A percentile compares a stretch with the other conserved stretches of the same genome.
Evolutionary conservation across 2,113 vertebrate genomes (phyloP).

Genomic region (Psilopsiagon aurifrons): DNA sequence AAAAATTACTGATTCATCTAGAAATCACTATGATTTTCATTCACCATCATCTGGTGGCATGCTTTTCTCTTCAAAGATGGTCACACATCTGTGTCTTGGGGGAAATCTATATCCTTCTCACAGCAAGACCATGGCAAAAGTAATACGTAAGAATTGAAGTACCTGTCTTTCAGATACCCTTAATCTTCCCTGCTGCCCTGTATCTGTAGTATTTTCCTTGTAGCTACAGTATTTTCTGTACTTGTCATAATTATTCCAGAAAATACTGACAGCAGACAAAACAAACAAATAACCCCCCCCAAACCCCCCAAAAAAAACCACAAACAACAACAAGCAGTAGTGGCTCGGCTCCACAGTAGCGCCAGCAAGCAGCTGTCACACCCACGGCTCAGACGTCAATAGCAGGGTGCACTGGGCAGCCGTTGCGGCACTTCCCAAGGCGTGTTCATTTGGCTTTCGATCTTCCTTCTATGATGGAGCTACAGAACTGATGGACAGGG

Average conservation of each 20-base stretch:
- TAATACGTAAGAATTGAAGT: fast-evolving
- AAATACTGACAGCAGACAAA: background rate
- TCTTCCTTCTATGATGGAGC: too few species aligned
- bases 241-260: background rate
- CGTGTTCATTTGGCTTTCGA: too few species aligned
- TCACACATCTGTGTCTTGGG: background rate
- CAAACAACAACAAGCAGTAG: too few species aligned
- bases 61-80: background rate
- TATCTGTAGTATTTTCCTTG: background rate
- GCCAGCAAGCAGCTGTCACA: too few species aligned
- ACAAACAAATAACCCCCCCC: too few species aligned
- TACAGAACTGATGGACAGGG: too few species aligned
- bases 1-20: background rate
- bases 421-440: too few species aligned
- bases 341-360: too few species aligned
- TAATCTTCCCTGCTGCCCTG: background rate
- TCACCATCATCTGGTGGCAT: background rate
- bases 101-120: background rate
- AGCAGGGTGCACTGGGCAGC: too few species aligned
- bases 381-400: too few species aligned
- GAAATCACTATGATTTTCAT: background rate
- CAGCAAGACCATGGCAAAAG: fast-evolving
- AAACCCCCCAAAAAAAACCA: too few species aligned
- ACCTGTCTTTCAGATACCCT: background rate
- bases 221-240: background rate